Evolutionary conservation across 2,797 vertebrate genomes (phyloP), one percentile per base, ranked within the genome.

Genomic region (Uromys caudimaculatus): DNA sequence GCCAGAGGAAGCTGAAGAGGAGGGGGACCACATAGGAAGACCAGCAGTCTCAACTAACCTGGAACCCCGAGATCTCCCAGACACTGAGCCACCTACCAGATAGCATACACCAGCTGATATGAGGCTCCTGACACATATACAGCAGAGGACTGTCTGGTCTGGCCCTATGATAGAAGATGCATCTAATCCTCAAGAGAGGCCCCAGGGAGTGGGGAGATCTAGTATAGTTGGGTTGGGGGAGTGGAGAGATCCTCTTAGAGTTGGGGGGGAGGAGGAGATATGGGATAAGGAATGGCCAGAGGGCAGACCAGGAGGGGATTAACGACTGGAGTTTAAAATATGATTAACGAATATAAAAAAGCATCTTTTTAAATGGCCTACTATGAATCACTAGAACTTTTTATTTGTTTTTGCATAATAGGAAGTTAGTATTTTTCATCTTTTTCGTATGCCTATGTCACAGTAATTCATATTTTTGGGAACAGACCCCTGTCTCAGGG

Each of bases 291-390:
- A n/a, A n/a, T 16, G 9, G 67, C n/a, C 7, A 69, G 35, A 69
- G 1, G 7, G 1, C n/a, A 16, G 35, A 69, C 16, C 1, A 1
- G 17, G 6, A 69, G 35, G 35, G 67, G 16, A 2, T 19, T 69
- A n/a, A 69, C 19, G 16, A 69, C 35, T 17, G 14, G 7, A n/a
- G 35, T n/a, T 2, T 69, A 69, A 69, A 69, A n/a, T 19, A 69
- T 35, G 64, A 67, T n/a, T 19, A 69, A n/a, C 19, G 35, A 69
- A 69, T 69, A 69, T 5, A 69, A n/a, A n/a, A 2, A 7, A 7
- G 47, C 12, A 21, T 16, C 13, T 83, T 41, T 38, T 60, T 41
- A 60, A 41, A 60, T 41, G 23, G 6, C 11, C 35, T 56, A 38
- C n/a, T 58, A 38, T 19, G 14, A 44, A 32, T 44, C 17, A 64